phyloP scores from a whole-genome alignment of 2,888 invertebrate genomes.

The Pseudoips prasinana region DNA sequence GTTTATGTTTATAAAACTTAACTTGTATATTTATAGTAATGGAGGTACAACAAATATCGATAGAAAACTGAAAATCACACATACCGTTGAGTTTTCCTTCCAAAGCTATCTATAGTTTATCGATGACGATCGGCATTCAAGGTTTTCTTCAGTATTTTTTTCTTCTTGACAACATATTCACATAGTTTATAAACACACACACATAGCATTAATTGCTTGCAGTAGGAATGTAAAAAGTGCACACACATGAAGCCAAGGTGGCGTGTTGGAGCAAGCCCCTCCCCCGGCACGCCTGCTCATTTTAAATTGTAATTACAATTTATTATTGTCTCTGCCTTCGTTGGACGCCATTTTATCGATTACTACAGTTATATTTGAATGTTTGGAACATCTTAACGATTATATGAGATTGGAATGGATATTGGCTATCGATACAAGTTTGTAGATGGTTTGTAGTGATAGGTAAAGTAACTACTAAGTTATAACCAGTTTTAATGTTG shows the following conservation, averaged over 20 bases:
- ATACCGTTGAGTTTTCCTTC: too few species aligned
- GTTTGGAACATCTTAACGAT: slow-evolving; percentile 21
- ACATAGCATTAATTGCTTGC: slow-evolving; percentile 58
- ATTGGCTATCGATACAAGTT: slow-evolving; percentile 1
- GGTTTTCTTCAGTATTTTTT: slow-evolving; percentile 15
- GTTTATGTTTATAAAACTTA: too few species aligned
- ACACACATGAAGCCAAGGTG: slow-evolving; percentile 65
- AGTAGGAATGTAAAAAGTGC: slow-evolving; percentile 62
- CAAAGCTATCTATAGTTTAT: neutral
- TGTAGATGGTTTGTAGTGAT: slow-evolving; percentile 1
- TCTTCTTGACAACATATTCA: slow-evolving; percentile 31
- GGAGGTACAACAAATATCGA: too few species aligned
- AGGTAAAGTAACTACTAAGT: neutral
- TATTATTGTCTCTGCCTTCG: slow-evolving; percentile 82
- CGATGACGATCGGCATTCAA: neutral
- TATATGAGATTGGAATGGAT: slow-evolving; percentile 1
- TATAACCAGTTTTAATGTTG: too few species aligned
- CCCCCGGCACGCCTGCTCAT: slow-evolving; percentile 79
- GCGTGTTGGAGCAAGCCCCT: slow-evolving; percentile 69
- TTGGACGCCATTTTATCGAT: slow-evolving; percentile 78
- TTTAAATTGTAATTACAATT: slow-evolving; percentile 82
- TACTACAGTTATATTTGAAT: slow-evolving; percentile 49
- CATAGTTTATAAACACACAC: slow-evolving; percentile 35
- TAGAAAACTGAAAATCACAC: too few species aligned
- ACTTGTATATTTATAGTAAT: too few species aligned